Evolutionary conservation across 2,797 vertebrate species (phyloP), one percentile per base, ranked within the genome.

Genomic region (Muscicapa striata): DNA sequence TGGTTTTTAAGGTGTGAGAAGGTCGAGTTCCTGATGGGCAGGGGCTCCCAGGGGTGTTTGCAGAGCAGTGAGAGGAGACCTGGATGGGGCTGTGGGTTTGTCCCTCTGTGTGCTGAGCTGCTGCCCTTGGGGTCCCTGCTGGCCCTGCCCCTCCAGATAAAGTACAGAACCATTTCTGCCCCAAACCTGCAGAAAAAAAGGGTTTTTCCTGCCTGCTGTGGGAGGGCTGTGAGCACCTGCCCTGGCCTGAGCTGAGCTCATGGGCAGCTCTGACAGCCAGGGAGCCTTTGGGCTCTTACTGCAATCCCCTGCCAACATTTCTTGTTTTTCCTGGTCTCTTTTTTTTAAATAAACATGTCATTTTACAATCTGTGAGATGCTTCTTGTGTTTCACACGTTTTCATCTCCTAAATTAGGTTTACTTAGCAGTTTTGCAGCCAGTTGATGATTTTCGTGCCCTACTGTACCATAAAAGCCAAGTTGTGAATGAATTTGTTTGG

Each of bases 381-480:
- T 92, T 82, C 57, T 93, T 67, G 34, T 9, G 11, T 93, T 93
- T 96, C 82, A 69, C 89, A 59, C 51, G 12, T 93, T 92, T 83
- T 87, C 66, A 24, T 95, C 84, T 95, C 57, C 69, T 72, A 62
- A 80, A 86, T 95, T 54, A 78, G 78, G 89, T 95, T 94, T 87
- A 40, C 82, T 62, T 95, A 91, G 79, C 81, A 93, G 90, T 87
- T 93, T 89, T 92, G 75, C 68, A 92, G 79, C 78, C 73, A 72
- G 82, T 76, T 80, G 82, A 58, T 92, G 66, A 76, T 92, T 94
- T 96, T 93, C 79, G 5, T 87, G 69, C 81, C 82, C 78, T 87
- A 12, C 73, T 57, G 70, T 87, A 66, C 40, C 45, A 46, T 76
- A 78, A 89, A 95, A 93, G 55, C 58, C 58, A 81, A 88, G 43